Base-by-base conservation (phyloP, 2,113 vertebrate species). In the Haliaeetus leucogaster region DNA sequence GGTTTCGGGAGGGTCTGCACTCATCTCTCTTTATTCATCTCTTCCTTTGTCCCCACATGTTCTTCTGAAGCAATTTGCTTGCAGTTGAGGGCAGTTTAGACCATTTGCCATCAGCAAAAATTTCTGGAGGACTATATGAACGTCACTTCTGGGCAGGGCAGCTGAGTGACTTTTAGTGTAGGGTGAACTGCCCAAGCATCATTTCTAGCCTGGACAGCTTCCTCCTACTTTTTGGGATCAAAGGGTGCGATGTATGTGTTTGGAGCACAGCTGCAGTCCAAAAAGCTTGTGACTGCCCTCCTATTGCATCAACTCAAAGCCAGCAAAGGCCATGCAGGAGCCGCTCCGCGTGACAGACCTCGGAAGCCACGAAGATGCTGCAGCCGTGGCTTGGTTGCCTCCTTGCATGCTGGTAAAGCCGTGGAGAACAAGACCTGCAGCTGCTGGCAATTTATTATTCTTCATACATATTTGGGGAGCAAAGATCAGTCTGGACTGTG, bases 321-420 rank as follows among this genome's bases (percentile, higher is more conserved):
- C 53, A 65, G 26, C 8, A 56, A 63, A 73, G 22, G 16, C 43
- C 55, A 19, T 13, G 16, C 43, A 86, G 76, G 58, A 77, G 13
- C 25, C 1, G 0, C 13, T 45, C 47, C 18, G 36, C 9, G 38
- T 47, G n/a, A 20, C 32, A 61, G 62, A 36, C 2, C 40, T 4
- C 0, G 3, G 43, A 80, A 43, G 10, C 9, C 47, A 66, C 0
- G 0, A 65, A 48, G 40, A 48, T 19, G 30, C 23, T 92, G 47
- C 86, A 72, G 23, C 27, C 56, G 11, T 34, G 16, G 38, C 19
- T 62, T 6, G 0, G 10, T 34, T 86, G 6, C 21, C 14, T 86
- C 16, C 14, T n/a, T 84, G 12, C 4, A 5, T 43, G 13, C 27
- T 62, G 29, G 21, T 89, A 58, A 93, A 78, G 15, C 62, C 10